Conservation (phyloP, 1,140 invertebrate species). For the Caenorhabditis brenneri region DNA sequence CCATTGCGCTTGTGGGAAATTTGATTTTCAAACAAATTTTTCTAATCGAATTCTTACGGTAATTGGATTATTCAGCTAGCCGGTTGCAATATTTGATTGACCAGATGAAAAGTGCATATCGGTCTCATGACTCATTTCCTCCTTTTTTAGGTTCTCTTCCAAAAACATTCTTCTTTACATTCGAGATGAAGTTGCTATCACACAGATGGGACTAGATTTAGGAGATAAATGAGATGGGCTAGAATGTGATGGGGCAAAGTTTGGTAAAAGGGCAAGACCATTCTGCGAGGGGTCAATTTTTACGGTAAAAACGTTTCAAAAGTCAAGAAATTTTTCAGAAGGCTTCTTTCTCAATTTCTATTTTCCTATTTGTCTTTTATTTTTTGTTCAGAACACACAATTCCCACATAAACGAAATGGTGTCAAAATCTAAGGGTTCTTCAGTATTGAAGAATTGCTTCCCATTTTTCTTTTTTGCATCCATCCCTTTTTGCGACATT, state of each 20-base stretch:
- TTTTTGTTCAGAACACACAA: background rate
- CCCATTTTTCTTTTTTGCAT: background rate
- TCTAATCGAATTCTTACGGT: background rate
- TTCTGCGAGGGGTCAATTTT: no score
- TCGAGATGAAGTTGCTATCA: background rate
- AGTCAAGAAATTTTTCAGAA: no score
- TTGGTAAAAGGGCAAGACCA: no score
- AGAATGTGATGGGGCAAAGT: no score
- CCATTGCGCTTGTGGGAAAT: background rate
- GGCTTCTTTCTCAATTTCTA: background rate
- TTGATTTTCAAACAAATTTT: no score
- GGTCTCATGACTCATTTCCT: background rate
- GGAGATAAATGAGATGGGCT: background rate
- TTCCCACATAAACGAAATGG: slow-evolving; percentile 17
- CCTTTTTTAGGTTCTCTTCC: background rate
- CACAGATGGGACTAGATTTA: background rate
- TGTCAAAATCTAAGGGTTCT: slow-evolving; percentile 12
- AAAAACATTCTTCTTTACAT: background rate
- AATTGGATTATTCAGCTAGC: background rate
- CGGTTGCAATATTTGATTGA: background rate
- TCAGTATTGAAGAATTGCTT: slow-evolving; percentile 17
- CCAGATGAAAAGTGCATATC: background rate
- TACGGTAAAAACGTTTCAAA: no score
- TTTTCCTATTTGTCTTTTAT: background rate
- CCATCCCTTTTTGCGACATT: background rate